These are phyloP conservation scores for Luperina testacea DNA, from an alignment of 2,888 invertebrate species.

Conservation along the genomic window DNA sequence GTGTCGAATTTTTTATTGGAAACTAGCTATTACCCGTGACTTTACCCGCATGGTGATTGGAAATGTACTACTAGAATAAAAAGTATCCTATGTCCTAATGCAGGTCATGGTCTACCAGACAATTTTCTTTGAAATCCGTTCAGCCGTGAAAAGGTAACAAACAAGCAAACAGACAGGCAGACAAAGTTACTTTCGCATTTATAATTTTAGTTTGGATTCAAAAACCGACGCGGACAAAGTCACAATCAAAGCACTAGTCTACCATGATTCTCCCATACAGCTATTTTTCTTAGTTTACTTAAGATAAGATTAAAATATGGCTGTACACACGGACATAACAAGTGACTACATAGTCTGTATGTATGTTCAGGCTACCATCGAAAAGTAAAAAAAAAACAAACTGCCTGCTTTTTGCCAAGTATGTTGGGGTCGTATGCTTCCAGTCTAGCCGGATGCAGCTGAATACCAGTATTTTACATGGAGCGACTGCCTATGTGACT, in stretches of 20 bases:
- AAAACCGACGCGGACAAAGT: neutral
- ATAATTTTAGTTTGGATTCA: neutral
- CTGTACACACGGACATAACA: constrained; percentile 8
- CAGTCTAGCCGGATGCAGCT: neutral
- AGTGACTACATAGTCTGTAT: constrained; percentile 13
- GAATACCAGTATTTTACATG: neutral
- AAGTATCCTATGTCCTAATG: too few species aligned
- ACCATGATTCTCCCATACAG: constrained; percentile 23
- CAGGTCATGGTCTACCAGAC: too few species aligned
- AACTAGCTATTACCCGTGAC: neutral
- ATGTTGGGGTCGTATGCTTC: neutral
- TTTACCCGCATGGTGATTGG: neutral
- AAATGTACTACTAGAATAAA: neutral
- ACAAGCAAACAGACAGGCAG: neutral
- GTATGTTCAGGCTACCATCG: constrained; percentile 14
- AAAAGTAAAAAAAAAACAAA: constrained; percentile 7
- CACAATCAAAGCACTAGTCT: neutral
- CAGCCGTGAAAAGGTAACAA: neutral
- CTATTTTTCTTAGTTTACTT: constrained; percentile 35
- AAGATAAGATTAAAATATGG: constrained; percentile 43
- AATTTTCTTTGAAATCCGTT: too few species aligned
- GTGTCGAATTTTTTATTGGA: neutral
- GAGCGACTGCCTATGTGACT: neutral
- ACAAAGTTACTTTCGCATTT: neutral
- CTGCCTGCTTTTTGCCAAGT: neutral